Percentiles rank a stretch among this genome's conserved stretches.
These are phyloP conservation scores for Vanessa cardui DNA, from an alignment of 2,888 invertebrate genomes.

Conservation along the genomic window DNA sequence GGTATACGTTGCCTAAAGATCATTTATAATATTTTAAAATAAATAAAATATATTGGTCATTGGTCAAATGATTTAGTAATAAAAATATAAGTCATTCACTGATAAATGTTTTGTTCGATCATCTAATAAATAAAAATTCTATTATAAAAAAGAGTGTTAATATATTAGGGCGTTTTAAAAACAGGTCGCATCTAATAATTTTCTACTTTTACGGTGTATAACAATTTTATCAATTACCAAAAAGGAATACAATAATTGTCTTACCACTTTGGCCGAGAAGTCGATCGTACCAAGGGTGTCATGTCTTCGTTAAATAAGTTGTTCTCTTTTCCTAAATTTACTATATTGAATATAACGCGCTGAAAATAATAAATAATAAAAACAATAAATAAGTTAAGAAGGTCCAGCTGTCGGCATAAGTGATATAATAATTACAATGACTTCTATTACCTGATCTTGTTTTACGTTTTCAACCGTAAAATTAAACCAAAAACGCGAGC, in stretches of 20 bases:
- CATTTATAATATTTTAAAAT: no score
- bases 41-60: no score
- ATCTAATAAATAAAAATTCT: no score
- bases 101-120: no score
- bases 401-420: not conserved
- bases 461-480: constrained; percentile 98
- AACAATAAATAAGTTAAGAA: no score
- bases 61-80: no score
- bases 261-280: constrained; percentile 95
- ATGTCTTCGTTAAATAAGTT: constrained; percentile 94
- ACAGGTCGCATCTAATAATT: no score
- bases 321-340: constrained; percentile 96
- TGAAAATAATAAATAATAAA: constrained; percentile 58
- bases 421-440: not conserved
- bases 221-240: not conserved
- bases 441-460: constrained; percentile 89
- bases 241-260: constrained; percentile 40
- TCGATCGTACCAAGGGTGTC: constrained; percentile 97
- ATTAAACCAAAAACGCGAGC: constrained; percentile 98
- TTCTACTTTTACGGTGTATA: no score
- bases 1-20: constrained; percentile 88
- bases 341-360: constrained; percentile 98
- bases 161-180: no score
- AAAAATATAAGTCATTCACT: not conserved
- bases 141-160: no score